These are phyloP conservation scores for Lepidocyrtinus sp. DNA, from an alignment of 2,888 invertebrate species.

Conservation along the genomic window DNA sequence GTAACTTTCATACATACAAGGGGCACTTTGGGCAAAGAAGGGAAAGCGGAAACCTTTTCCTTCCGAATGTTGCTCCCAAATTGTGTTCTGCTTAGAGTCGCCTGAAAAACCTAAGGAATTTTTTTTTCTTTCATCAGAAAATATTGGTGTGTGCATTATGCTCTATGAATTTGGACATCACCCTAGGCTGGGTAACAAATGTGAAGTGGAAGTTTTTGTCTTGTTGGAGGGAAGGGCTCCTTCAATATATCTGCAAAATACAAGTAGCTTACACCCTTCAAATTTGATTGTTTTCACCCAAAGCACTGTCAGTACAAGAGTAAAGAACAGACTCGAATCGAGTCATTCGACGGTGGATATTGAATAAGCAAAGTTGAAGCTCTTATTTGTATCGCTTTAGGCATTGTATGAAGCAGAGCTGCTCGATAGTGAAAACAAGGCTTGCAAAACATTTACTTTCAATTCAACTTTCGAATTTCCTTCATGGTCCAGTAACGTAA, in stretches of 20 bases:
- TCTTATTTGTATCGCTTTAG: no score
- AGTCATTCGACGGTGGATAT: no score
- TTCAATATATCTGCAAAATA: no score
- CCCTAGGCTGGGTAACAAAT: neutral
- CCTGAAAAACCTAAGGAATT: neutral
- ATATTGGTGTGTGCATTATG: neutral
- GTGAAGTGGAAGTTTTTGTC: neutral
- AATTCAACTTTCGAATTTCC: neutral
- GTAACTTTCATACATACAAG: neutral
- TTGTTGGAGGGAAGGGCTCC: conserved; percentile 1
- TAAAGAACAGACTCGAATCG: no score
- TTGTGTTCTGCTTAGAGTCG: neutral
- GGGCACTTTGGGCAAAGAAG: no score
- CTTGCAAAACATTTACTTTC: neutral
- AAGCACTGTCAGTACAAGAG: neutral
- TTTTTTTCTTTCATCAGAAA: no score
- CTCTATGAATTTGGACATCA: neutral
- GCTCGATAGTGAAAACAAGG: no score
- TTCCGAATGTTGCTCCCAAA: conserved; percentile 4
- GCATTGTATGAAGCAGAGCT: no score
- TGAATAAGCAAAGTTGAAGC: no score
- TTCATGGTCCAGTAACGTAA: conserved; percentile 11
- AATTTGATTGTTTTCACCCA: neutral
- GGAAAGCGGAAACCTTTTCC: conserved; percentile 11
- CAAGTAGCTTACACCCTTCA: neutral